phyloP scores from a whole-genome alignment of 1,140 invertebrate species.

The Nymphalis io region DNA sequence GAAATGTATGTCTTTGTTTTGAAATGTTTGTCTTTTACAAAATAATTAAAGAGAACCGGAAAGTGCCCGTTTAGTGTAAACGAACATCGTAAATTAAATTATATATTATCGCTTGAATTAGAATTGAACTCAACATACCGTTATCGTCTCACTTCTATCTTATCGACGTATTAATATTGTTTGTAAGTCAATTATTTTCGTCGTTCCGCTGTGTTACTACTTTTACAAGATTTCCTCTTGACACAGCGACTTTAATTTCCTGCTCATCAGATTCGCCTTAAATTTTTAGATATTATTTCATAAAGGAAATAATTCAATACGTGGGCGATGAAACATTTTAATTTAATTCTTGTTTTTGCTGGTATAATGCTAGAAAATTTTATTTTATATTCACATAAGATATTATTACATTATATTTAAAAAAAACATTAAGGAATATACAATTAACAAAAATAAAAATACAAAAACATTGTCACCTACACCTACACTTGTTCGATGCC shows the following conservation, averaged over 20 bases:
- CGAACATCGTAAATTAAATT: constrained; percentile 12
- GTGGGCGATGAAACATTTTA: too few species aligned
- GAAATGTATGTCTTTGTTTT: constrained; percentile 36
- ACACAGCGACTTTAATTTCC: constrained; percentile 1
- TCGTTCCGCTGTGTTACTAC: background rate
- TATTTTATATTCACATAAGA: too few species aligned
- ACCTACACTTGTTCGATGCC: too few species aligned
- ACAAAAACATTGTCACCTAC: too few species aligned
- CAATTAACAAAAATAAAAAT: too few species aligned
- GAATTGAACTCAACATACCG: constrained; percentile 11
- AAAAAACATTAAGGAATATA: too few species aligned
- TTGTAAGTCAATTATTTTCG: constrained; percentile 22
- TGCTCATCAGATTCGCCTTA: background rate
- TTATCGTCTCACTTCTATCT: constrained; percentile 6
- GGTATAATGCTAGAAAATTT: too few species aligned
- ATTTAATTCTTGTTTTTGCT: too few species aligned
- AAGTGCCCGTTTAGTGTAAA: background rate
- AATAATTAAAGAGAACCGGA: background rate
- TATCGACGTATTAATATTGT: constrained; percentile 9
- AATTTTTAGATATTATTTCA: background rate
- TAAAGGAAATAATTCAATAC: too few species aligned
- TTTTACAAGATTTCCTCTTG: background rate
- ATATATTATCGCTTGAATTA: constrained; percentile 6
- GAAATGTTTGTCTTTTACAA: constrained; percentile 27
- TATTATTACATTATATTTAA: too few species aligned